Percentiles rank a stretch among this genome's conserved stretches.
Conservation (phyloP, 2,113 vertebrate genomes). For the Edolisoma coerulescens region DNA sequence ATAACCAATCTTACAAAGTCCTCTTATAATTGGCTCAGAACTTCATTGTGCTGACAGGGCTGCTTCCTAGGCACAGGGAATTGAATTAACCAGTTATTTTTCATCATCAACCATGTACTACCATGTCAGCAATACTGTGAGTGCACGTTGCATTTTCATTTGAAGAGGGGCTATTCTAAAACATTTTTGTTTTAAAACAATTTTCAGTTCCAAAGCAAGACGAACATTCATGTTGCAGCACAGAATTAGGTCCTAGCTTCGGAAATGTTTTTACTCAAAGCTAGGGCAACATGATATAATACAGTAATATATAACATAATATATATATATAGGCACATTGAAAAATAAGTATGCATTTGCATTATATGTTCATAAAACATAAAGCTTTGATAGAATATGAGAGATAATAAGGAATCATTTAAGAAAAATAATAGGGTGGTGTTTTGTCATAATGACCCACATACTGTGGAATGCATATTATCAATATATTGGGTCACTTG, state of each 20-base stretch:
- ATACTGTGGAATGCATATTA: not conserved
- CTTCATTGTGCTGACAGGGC: not conserved
- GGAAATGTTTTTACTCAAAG: not conserved
- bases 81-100: conserved; percentile 26
- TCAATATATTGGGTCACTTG: not conserved
- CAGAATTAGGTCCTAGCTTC: not conserved
- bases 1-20: not conserved
- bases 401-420: not conserved
- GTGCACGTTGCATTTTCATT: not conserved
- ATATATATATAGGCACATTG: not conserved
- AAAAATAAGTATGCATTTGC: not conserved
- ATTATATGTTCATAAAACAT: not conserved
- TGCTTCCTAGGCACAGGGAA: not conserved
- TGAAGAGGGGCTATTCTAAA: not conserved
- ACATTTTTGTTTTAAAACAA: not conserved
- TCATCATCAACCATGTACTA: not conserved
- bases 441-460: not conserved
- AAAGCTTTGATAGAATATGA: not conserved
- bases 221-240: not conserved
- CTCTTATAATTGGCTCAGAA: not conserved
- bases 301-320: not conserved
- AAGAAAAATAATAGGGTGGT: not conserved
- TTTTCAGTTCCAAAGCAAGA: not conserved
- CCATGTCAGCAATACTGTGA: not conserved
- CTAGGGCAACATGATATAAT: not conserved